Percentiles rank a stretch among this genome's conserved stretches.
phyloP scores from a whole-genome alignment of 2,797 vertebrate genomes.

The Amblyraja radiata region DNA sequence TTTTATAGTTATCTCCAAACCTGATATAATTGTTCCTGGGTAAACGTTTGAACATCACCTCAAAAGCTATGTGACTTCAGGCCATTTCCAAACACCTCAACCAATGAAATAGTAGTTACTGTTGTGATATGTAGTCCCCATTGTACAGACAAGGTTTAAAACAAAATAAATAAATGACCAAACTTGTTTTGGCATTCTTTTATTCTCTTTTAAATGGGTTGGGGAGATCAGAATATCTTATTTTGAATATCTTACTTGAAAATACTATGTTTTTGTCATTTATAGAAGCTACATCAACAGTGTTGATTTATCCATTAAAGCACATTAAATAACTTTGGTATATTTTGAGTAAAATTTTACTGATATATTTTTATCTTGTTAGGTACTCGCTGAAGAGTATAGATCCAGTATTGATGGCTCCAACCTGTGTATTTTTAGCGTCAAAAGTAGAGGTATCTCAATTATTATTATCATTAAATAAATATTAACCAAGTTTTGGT shows the following conservation, averaged over 20 bases:
- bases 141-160: not conserved
- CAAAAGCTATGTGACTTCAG: not conserved
- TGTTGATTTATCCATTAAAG: not conserved
- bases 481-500: conserved; percentile 40
- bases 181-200: not conserved
- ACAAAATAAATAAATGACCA: not conserved
- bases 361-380: conserved; percentile 48
- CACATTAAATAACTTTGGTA: not conserved
- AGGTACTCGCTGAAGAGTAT: conserved; percentile 99
- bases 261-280: not conserved
- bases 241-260: not conserved
- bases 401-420: conserved; percentile 98
- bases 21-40: not conserved
- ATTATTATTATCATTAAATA: conserved; percentile 43
- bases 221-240: not conserved
- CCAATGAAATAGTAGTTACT: not conserved
- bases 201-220: not conserved
- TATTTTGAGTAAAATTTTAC: not conserved
- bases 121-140: not conserved
- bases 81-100: not conserved
- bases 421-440: conserved; percentile 98
- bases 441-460: conserved; percentile 94
- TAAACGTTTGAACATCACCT: not conserved
- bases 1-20: not conserved
- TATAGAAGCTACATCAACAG: not conserved